Conservation (phyloP, 2,797 vertebrate genomes). For the Neosalanx taihuensis region DNA sequence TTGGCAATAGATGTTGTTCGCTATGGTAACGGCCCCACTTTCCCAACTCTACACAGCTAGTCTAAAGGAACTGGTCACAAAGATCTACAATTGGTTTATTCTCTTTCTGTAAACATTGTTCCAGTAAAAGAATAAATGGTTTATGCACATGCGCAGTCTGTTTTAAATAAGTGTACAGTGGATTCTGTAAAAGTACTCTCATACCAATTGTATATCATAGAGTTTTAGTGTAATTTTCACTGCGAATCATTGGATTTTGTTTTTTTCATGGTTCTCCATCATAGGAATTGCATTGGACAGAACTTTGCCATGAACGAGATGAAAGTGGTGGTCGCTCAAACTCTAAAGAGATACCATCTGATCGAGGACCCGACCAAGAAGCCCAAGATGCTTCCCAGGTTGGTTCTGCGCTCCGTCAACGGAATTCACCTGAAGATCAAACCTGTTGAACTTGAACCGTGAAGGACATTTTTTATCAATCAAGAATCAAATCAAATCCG, state of each 20-base stretch:
- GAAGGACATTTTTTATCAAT: neutral
- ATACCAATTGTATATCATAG: neutral
- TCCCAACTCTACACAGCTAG: too few relatives aligned
- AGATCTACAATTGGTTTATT: too few relatives aligned
- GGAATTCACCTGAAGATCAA: conserved; percentile 80
- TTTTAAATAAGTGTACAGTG: neutral
- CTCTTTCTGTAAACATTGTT: too few relatives aligned
- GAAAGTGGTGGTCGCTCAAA: conserved; percentile 79
- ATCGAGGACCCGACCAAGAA: conserved; percentile 60
- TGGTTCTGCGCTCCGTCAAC: conserved; percentile 78
- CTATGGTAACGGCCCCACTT: too few relatives aligned
- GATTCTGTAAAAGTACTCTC: neutral
- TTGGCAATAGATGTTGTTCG: neutral
- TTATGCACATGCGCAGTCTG: neutral
- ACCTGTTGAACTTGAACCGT: conserved; percentile 39
- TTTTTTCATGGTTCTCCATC: neutral
- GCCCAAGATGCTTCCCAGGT: conserved; percentile 54
- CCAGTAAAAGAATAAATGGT: too few relatives aligned
- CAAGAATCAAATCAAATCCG: neutral
- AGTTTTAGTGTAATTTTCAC: too few relatives aligned
- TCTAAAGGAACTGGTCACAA: too few relatives aligned
- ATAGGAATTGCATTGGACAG: conserved; percentile 91
- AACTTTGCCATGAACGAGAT: conserved; percentile 89
- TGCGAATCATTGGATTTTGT: too few relatives aligned
- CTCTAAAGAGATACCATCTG: conserved; percentile 77